These are phyloP conservation scores for Callopanchax toddi DNA, from an alignment of 2,113 vertebrate genomes.

Conservation along the genomic window DNA sequence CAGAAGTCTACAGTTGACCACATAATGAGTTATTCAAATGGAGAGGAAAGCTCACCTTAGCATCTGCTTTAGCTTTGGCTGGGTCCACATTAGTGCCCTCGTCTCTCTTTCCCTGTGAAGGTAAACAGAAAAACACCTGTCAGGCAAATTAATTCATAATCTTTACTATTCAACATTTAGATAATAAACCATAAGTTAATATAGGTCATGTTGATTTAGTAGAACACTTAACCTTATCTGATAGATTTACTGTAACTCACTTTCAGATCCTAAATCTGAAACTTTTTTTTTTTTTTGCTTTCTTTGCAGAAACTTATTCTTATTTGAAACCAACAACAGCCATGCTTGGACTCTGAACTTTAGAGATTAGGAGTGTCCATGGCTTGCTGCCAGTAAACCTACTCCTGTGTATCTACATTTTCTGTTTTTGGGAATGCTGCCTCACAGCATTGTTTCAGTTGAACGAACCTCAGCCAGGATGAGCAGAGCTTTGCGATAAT, in stretches of 20 bases:
- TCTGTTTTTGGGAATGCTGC: neutral
- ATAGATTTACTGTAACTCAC: too few species aligned
- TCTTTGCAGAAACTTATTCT: too few species aligned
- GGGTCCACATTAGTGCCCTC: constrained; percentile 77
- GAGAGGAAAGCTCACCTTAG: constrained; percentile 68
- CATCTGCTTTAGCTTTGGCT: constrained; percentile 83
- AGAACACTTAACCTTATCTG: too few species aligned
- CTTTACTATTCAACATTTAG: too few species aligned
- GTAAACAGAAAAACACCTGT: neutral
- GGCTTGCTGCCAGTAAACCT: neutral
- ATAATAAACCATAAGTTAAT: too few species aligned
- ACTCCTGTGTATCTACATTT: neutral
- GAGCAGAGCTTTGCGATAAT: constrained; percentile 84
- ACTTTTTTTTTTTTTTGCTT: too few species aligned
- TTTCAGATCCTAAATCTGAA: too few species aligned
- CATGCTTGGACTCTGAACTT: neutral
- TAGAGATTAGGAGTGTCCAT: neutral
- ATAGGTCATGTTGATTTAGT: too few species aligned
- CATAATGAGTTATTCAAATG: neutral
- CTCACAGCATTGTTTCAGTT: neutral
- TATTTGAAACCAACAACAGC: neutral
- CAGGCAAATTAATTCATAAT: neutral
- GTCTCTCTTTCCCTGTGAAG: constrained; percentile 80
- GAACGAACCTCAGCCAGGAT: constrained; percentile 80
- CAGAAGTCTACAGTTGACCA: neutral